Evolutionary conservation across 2,888 invertebrate genomes (phyloP), one percentile per base, ranked within the genome.

Genomic region (Dermolepida albohirtum): DNA sequence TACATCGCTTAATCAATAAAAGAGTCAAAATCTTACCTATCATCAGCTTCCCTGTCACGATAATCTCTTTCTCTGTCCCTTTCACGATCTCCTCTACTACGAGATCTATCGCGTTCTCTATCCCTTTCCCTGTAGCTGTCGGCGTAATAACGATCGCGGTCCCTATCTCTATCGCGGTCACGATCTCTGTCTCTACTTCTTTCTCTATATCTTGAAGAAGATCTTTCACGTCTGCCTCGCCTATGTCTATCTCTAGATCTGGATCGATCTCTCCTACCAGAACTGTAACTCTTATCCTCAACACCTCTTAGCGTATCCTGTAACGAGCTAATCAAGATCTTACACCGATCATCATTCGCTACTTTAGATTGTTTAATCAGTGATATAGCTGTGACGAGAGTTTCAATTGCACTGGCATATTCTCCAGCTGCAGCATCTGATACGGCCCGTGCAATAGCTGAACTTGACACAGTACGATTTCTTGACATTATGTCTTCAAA

Each of bases 401-500:
- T 99, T 85, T 99, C 98, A 72, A 99, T 97, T 57, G 99, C 99
- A 83, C 96, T 96, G 1, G 96, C 96, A 85, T 95, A 97, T 85
- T 99, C 98, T 8, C 98, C 97, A 67, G 96, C 95, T 49, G 97
- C 96, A 1, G 98, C 98, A 85, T 98, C 98, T 57, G 96, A 95
- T 43, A 99, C 98, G 10, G 99, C 99, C 69, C 98, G 87, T 11
- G 96, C 95, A 74, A 99, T 99, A 14, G 99, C 99, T 63, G 96
- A 96, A 74, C 97, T 97, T 41, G 97, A 97, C 0, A 99, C 98
- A 7, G 98, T 98, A 75, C 98, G 89, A 85, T 99, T 99, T 72
- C 98, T 89, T 67, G 93, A 91, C 95, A 99, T 97, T 66, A 97
- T 95, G 82, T 99, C 99, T 83, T 99, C 98, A 85, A 98, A 98